Evolutionary conservation across 2,888 invertebrate species (phyloP), one percentile per base, ranked within the genome.

Genomic region (Acheta domesticus): DNA sequence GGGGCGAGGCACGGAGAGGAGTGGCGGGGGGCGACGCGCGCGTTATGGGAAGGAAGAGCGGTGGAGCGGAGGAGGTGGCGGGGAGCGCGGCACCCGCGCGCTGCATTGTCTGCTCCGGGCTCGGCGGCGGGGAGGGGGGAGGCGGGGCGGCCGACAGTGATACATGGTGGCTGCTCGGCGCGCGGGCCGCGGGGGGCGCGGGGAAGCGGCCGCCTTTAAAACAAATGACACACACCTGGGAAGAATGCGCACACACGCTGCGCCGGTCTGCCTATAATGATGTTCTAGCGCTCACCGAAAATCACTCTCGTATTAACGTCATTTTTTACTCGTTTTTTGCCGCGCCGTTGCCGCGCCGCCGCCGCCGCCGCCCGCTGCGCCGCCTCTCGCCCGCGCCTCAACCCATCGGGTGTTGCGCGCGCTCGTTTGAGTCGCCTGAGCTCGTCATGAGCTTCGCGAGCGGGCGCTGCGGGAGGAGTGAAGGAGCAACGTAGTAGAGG

Each of bases 241-340:
- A 36, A 36, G 36, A 36, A 36, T 36, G 36, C 36, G 36, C 36
- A 36, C 36, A 36, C 62, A 62, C 62, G 62, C 62, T 62, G 62
- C 62, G 62, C 62, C 62, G 62, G 62, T n/a, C 62, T 62, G 62
- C 62, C 62, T 62, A 62, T 62, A 62, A 62, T 62, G 62, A 62
- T 62, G 62, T 62, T 62, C 62, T 62, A n/a, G 62, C 62, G 62
- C 62, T 11, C 62, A 62, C 62, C 62, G 62, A 62, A 62, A 62
- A 62, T 62, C 62, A 62, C 62, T 62, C 62, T 62, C 62, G 62
- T 62, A 62, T 62, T 62, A 62, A 62, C 62, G 62, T 62, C 14
- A 62, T 62, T 62, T 62, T 62, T 62, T 62, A 62, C n/a, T 62
- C 62, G 62, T 62, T 62, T 62, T 62, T 62, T 62, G 62, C 62